Evolutionary conservation across 2,888 invertebrate genomes (phyloP).

Genomic region (Chaetoderma sp.): DNA sequence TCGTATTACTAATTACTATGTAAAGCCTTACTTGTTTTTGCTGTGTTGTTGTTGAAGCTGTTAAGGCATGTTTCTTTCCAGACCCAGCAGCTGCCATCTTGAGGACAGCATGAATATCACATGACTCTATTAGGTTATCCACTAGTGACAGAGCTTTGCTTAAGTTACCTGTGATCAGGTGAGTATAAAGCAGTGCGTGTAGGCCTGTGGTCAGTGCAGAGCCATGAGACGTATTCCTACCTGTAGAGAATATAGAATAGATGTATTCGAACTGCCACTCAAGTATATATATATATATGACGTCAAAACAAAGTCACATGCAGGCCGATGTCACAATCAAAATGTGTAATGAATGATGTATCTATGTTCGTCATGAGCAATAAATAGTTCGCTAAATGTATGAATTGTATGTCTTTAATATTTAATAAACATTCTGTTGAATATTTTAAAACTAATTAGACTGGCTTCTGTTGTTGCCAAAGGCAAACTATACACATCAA

Average conservation of each 20-base stretch:
- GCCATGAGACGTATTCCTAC: too few species aligned
- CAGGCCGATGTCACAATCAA: too few species aligned
- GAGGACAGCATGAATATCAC: conserved; percentile 38
- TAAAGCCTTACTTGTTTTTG: too few species aligned
- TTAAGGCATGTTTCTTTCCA: not conserved
- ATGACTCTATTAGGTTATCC: conserved; percentile 53
- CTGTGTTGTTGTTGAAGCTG: too few species aligned
- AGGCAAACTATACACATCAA: not conserved
- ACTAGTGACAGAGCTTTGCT: conserved; percentile 51
- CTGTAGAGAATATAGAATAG: not conserved
- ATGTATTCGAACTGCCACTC: conserved; percentile 25
- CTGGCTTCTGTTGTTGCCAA: too few species aligned
- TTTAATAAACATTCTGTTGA: too few species aligned
- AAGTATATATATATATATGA: not conserved
- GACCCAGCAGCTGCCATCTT: not conserved
- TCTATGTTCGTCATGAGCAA: too few species aligned
- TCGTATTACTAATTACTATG: too few species aligned
- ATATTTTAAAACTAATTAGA: too few species aligned
- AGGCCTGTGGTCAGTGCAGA: conserved; percentile 49
- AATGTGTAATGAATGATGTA: not conserved
- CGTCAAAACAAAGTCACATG: not conserved
- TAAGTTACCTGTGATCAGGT: conserved; percentile 55
- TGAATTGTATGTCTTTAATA: too few species aligned
- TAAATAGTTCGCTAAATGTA: too few species aligned
- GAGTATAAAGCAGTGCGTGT: conserved; percentile 62